Evolutionary conservation across 1,140 invertebrate species (phyloP).

Genomic region (Euwallacea similis): DNA sequence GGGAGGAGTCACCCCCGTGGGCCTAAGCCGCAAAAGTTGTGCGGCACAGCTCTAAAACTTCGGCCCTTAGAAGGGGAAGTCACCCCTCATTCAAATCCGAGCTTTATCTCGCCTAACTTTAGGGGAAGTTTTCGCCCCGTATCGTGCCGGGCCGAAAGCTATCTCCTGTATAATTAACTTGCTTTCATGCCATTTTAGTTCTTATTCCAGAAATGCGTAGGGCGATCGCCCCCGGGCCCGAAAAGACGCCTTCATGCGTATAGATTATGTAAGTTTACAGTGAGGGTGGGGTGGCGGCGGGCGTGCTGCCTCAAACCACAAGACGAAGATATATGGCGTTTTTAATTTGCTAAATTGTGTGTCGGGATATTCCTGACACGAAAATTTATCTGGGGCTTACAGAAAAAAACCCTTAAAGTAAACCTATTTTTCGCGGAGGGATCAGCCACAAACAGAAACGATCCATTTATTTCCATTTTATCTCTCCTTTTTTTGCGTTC

Average conservation of each 20-base stretch:
- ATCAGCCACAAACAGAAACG: slow-evolving; percentile 26
- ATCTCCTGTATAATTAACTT: slow-evolving; percentile 52
- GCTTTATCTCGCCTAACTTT: slow-evolving; percentile 45
- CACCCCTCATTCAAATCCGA: slow-evolving; percentile 44
- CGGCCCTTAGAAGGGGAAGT: slow-evolving; percentile 46
- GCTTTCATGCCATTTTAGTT: slow-evolving; percentile 51
- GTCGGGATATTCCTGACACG: slow-evolving; percentile 36
- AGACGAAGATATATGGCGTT: slow-evolving; percentile 49
- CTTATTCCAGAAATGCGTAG: slow-evolving; percentile 48
- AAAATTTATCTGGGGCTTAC: slow-evolving; percentile 36
- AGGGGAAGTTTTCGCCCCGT: slow-evolving; percentile 45
- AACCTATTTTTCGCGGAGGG: slow-evolving; percentile 28
- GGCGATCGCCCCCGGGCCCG: slow-evolving; percentile 28
- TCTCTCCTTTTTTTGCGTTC: slow-evolving; percentile 18
- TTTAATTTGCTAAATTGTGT: slow-evolving; percentile 41
- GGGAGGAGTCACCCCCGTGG: slow-evolving; percentile 51
- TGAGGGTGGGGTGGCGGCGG: slow-evolving; percentile 24
- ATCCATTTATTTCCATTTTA: slow-evolving; percentile 28
- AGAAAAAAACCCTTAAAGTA: slow-evolving; percentile 31
- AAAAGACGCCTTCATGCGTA: slow-evolving; percentile 50
- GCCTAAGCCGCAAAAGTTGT: slow-evolving; percentile 53
- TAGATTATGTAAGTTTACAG: slow-evolving; percentile 52
- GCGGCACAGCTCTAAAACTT: slow-evolving; percentile 50
- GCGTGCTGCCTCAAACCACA: slow-evolving; percentile 34
- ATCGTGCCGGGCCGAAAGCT: slow-evolving; percentile 42